Evolutionary conservation across 2,113 vertebrate species (phyloP).

Genomic region (Rhinopithecus roxellana): DNA sequence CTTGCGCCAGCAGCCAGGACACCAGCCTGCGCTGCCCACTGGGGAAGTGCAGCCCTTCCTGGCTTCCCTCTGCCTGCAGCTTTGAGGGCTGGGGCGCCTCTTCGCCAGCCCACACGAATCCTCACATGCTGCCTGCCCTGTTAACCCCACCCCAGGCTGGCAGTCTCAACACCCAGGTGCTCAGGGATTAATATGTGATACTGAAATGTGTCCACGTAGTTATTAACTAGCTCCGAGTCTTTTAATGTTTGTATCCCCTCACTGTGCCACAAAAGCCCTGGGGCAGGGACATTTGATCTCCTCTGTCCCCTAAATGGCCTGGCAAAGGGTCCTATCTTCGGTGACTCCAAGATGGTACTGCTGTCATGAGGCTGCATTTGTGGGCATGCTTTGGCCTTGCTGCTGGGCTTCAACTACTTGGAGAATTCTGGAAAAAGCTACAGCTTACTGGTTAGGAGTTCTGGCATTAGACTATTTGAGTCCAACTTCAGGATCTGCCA

Average conservation of each 20-base stretch:
- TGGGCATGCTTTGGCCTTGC: neutral
- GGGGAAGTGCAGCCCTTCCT: accelerated
- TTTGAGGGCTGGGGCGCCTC: neutral
- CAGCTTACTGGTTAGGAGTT: neutral
- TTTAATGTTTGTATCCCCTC: neutral
- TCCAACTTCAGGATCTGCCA: neutral
- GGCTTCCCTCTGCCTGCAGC: neutral
- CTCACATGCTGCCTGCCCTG: neutral
- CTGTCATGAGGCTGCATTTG: neutral
- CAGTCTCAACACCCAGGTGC: neutral
- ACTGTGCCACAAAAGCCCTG: neutral
- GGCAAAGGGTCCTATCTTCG: neutral
- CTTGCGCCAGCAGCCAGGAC: neutral
- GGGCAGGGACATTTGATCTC: neutral
- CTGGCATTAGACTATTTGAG: neutral
- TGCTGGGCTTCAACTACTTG: neutral
- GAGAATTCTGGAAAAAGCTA: neutral
- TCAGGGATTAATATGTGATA: neutral
- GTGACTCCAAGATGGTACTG: neutral
- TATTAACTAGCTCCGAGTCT: neutral
- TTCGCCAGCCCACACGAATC: neutral
- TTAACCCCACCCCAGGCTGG: neutral
- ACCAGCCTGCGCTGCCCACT: accelerated
- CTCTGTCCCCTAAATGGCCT: neutral
- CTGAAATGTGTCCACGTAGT: neutral